Evolutionary conservation across 2,888 invertebrate genomes (phyloP).

Genomic region (Mamestra brassicae): DNA sequence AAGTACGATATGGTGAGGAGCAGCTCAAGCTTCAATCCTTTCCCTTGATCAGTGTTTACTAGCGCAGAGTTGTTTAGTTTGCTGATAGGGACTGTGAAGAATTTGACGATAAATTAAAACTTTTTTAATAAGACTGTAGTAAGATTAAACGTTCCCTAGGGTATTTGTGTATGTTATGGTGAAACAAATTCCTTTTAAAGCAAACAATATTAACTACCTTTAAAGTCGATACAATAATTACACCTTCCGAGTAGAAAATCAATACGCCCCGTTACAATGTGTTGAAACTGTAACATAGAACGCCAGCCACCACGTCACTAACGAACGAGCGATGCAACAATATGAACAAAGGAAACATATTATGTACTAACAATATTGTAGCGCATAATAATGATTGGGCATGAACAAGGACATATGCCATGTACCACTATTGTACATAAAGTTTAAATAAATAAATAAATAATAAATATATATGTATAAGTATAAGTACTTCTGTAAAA

Average conservation of each 20-base stretch:
- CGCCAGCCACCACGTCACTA: not conserved
- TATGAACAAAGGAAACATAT: constrained; percentile 4
- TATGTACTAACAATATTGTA: not conserved
- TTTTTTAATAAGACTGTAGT: too few species aligned
- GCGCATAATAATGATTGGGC: not conserved
- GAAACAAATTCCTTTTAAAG: not conserved
- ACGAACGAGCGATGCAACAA: not conserved
- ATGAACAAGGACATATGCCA: not conserved
- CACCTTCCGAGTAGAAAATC: constrained; percentile 4
- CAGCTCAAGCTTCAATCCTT: too few species aligned
- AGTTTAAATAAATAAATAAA: too few species aligned
- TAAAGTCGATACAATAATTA: not conserved
- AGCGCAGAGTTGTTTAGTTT: too few species aligned
- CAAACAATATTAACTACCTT: not conserved
- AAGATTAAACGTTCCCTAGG: not conserved
- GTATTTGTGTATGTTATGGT: not conserved
- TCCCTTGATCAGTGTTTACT: too few species aligned
- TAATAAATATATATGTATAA: too few species aligned
- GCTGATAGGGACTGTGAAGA: too few species aligned
- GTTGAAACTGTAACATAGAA: not conserved
- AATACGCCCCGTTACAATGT: constrained; percentile 4
- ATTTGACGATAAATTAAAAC: too few species aligned
- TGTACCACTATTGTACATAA: too few species aligned
- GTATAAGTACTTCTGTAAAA: too few species aligned
- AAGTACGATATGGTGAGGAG: too few species aligned